Base-by-base conservation (phyloP, 1,140 invertebrate genomes). In the Meloidogyne chitwoodi region DNA sequence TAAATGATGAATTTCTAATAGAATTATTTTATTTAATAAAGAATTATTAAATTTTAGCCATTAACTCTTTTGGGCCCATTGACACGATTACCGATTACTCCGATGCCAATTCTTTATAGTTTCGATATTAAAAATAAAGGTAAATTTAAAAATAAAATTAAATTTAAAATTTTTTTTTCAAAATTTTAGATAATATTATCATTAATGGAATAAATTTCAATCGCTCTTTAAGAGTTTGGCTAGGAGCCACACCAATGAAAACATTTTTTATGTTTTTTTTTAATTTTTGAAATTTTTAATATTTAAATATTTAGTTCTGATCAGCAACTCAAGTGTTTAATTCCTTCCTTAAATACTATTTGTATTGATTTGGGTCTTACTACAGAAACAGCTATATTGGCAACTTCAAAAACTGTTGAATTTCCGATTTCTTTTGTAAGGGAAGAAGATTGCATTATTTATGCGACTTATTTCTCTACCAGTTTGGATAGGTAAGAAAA, bases 391-490 rank as follows among this genome's bases (percentile, higher is more conserved):
- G 77, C 67, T 16, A 27, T 19, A 26, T 34, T 38, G 26, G 71
- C 71, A 10, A 73, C 3, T 65, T 74, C 92, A 16, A 38, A n/a
- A n/a, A 56, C 5, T 22, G 92, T 91, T 86, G 90, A 90, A 83
- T 96, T 99, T 22, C 96, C 96, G 26, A 94, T 99, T 1, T 95
- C 94, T 1, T 88, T 99, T 75, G 96, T 99, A 0, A 90, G 96
- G 44, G 94, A 94, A 88, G 65, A 80, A 38, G 96, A 99, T 89
- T 97, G 96, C 66, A 94, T 99, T 72, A 98, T 99, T 83, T 99
- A 98, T 89, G 93, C 95, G 0, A 99, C 96, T 4, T 94, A 94
- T 1, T 90, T 98, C n/a, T 99, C 99, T 88, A 98, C 95, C 67
- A 29, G 77, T 12, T 6, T 68, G 6, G 44, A 14, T 12, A n/a